These are phyloP conservation scores for Cossypha niveicapilla DNA, from an alignment of 2,797 vertebrate genomes.

Conservation along the genomic window DNA sequence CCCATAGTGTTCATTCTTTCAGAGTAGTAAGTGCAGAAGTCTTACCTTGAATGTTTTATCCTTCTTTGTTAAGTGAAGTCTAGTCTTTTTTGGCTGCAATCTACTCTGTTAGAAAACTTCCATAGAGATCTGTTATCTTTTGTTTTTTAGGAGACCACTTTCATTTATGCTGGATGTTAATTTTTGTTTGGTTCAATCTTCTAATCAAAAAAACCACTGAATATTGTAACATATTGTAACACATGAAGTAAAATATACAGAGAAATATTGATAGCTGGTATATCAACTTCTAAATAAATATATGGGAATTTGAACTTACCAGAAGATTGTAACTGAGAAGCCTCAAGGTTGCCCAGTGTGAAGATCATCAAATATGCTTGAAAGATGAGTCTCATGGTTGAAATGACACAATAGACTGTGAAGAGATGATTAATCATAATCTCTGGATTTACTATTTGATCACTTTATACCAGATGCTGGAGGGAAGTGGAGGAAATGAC, in stretches of 20 bases:
- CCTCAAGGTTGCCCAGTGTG: background rate
- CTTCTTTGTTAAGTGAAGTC: background rate
- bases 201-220: background rate
- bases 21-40: background rate
- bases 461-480: background rate
- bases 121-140: background rate
- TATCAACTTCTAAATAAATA: background rate
- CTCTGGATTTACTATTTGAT: constrained; percentile 3
- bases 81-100: background rate
- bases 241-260: background rate
- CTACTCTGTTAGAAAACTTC: background rate
- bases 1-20: background rate
- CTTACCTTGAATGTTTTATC: background rate
- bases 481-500: constrained; percentile 60
- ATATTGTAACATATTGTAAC: background rate
- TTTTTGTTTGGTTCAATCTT: background rate
- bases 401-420: background rate
- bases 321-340: background rate
- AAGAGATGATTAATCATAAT: background rate
- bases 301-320: constrained; percentile 47
- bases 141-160: background rate
- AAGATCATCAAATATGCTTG: background rate
- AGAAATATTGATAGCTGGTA: background rate
- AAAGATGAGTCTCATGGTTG: constrained; percentile 24
- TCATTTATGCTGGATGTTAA: background rate